Evolutionary conservation across 2,888 invertebrate genomes (phyloP), one percentile per base, ranked within the genome.

Genomic region (Nesidiocoris tenuis): DNA sequence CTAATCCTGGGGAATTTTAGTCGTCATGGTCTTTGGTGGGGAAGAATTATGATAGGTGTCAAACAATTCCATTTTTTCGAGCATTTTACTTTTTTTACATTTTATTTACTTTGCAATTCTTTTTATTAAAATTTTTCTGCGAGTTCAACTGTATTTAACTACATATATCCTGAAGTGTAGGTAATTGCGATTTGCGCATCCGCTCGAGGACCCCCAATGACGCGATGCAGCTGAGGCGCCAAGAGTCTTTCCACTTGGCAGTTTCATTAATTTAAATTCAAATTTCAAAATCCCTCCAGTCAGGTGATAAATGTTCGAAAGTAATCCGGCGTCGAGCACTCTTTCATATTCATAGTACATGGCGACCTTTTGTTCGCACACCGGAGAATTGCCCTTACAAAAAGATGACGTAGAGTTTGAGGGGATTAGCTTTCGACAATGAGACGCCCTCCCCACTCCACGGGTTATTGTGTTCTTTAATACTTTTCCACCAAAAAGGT

Each of bases 351-450:
- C 65, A 65, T 65, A 39, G 24, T 25, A 39, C 25, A 65, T 56
- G 55, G 55, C 67, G 19, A 55, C 54, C 21, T 56, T 21, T 67
- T 67, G 67, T 67, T 67, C 12, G 21, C 7, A n/a, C n/a, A 1
- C 19, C 23, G 54, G 55, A 67, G 22, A 67, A 56, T 12, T 39
- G 39, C 39, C n/a, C n/a, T n/a, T n/a, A n/a, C n/a, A n/a, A n/a
- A n/a, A 39, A 54, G 67, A 56, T 67, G 67, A 67, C 67, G 67
- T 67, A 16, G 18, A 55, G 21, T 67, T 56, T 39, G 65, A 56
- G 22, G 65, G 67, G 67, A 67, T 67, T 67, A 67, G 67, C 67
- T 67, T 67, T 67, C 55, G 56, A 56, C 67, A 67, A 67, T 56
- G 56, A n/a, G n/a, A 67, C 19, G 18, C 56, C 55, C 67, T 12